Evolutionary conservation across 2,888 invertebrate species (phyloP).

Genomic region (Tetrapedia diversipes): DNA sequence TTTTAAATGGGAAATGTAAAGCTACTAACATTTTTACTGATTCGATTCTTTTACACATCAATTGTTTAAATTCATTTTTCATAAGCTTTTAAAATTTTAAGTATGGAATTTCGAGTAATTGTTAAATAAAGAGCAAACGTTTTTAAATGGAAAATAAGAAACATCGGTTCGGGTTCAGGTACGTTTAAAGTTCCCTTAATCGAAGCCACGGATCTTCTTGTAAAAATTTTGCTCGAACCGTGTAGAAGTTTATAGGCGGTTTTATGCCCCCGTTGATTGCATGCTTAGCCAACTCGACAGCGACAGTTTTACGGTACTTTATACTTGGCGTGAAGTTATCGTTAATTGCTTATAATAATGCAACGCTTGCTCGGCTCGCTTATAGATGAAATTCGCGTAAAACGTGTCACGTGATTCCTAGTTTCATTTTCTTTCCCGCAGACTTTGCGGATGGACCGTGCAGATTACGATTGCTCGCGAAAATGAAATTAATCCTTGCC

Average conservation of each 20-base stretch:
- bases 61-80: no score
- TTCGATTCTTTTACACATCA: no score
- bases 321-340: slow-evolving; percentile 53
- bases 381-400: slow-evolving; percentile 29
- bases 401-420: slow-evolving; percentile 24
- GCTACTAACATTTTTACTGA: no score
- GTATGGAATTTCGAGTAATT: no score
- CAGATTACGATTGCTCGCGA: slow-evolving; percentile 13
- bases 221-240: slow-evolving; percentile 29
- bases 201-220: slow-evolving; percentile 14
- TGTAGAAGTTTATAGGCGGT: slow-evolving; percentile 22
- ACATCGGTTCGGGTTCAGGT: not conserved
- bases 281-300: slow-evolving; percentile 29
- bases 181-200: slow-evolving; percentile 23
- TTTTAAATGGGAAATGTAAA: no score
- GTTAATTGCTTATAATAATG: slow-evolving; percentile 58
- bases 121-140: no score
- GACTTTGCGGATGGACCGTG: not conserved
- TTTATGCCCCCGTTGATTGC: slow-evolving; percentile 37
- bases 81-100: no score
- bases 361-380: slow-evolving; percentile 25
- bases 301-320: slow-evolving; percentile 54
- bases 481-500: slow-evolving; percentile 17
- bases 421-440: not conserved
- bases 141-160: not conserved